Conservation (phyloP, 2,888 invertebrate genomes). For the Resseliella maxima region DNA sequence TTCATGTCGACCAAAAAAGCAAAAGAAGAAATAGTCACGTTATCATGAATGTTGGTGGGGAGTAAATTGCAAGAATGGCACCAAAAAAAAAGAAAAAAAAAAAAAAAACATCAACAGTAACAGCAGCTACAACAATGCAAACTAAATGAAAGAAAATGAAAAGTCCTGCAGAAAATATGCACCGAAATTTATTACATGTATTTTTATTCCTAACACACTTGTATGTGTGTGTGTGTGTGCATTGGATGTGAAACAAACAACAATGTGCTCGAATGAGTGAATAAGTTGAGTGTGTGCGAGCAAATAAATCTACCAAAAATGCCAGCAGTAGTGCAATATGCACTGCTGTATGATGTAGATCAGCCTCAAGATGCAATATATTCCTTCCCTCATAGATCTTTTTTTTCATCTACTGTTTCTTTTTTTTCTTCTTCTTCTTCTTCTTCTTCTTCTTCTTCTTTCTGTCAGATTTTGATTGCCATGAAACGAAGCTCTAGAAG, state of each 20-base stretch:
- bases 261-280: not conserved
- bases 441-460: no score
- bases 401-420: not conserved
- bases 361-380: constrained; percentile 1
- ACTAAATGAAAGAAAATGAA: constrained; percentile 24
- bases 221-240: not conserved
- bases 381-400: not conserved
- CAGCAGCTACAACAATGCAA: no score
- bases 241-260: not conserved
- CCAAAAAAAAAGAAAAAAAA: not conserved
- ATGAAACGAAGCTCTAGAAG: not conserved
- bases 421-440: no score
- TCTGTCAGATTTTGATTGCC: not conserved
- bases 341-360: not conserved
- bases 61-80: not conserved
- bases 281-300: not conserved
- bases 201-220: constrained; percentile 36
- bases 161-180: constrained; percentile 41
- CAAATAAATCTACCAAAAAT: not conserved
- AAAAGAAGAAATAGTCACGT: not conserved
- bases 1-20: not conserved
- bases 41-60: constrained; percentile 31
- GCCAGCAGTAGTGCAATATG: not conserved
- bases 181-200: constrained; percentile 26
- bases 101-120: not conserved